Evolutionary conservation across 2,888 invertebrate genomes (phyloP).

Genomic region (Prosopocoilus inquinatus): DNA sequence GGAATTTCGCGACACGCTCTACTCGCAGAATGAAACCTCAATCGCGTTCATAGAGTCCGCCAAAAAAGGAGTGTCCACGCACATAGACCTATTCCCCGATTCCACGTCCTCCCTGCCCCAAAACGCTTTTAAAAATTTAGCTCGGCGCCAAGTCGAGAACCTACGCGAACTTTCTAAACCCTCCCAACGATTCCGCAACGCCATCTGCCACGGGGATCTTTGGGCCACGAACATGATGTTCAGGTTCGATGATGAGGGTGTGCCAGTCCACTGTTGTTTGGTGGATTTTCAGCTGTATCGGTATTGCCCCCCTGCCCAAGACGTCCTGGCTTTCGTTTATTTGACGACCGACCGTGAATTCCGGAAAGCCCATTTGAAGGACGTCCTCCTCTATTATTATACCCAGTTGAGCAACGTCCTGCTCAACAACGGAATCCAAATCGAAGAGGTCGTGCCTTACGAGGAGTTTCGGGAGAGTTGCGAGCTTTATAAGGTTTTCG

Average conservation of each 20-base stretch:
- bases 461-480: slow-evolving; percentile 30
- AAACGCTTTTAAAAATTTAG: slow-evolving; percentile 21
- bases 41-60: slow-evolving; percentile 39
- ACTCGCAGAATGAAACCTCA: slow-evolving; percentile 40
- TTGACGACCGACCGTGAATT: slow-evolving; percentile 27
- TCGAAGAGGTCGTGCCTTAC: slow-evolving; percentile 21
- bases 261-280: slow-evolving; percentile 29
- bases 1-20: slow-evolving; percentile 46
- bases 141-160: background rate
- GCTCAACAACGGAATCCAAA: slow-evolving; percentile 16
- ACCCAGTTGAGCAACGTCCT: slow-evolving; percentile 22
- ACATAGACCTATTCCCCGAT: slow-evolving; percentile 27
- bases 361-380: slow-evolving; percentile 19
- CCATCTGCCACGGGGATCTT: slow-evolving; percentile 50
- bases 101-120: background rate
- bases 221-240: slow-evolving; percentile 54
- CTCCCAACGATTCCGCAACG: slow-evolving; percentile 46
- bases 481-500: slow-evolving; percentile 29
- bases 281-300: slow-evolving; percentile 34
- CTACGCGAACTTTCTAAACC: slow-evolving; percentile 28
- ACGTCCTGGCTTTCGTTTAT: slow-evolving; percentile 30
- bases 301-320: slow-evolving; percentile 34
- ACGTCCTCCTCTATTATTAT: slow-evolving; percentile 28
- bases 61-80: slow-evolving; percentile 38
- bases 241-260: slow-evolving; percentile 22